Evolutionary conservation across 2,888 invertebrate species (phyloP).

Genomic region (Ichneumoninae sp.): DNA sequence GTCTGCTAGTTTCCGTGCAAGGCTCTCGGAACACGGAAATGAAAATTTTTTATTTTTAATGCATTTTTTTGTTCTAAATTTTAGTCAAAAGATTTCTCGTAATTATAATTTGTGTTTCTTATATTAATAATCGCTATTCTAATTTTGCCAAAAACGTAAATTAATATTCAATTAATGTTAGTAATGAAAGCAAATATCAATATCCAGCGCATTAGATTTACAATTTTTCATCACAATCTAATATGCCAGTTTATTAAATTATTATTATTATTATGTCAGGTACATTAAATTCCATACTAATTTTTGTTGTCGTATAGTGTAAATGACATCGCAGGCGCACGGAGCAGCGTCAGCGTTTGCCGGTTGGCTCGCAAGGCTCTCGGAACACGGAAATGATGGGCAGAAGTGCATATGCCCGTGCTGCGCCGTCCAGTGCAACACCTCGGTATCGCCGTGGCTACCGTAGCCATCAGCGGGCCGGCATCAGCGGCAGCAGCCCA

Average conservation of each 20-base stretch:
- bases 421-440: not conserved
- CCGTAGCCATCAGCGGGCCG: slow-evolving; percentile 64
- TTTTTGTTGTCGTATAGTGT: not conserved
- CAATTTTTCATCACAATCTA: no score
- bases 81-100: no score
- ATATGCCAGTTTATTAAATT: no score
- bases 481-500: slow-evolving; percentile 30
- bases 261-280: no score
- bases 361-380: slow-evolving; percentile 58
- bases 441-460: slow-evolving; percentile 8
- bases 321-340: not conserved
- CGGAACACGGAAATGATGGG: slow-evolving; percentile 81
- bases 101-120: no score
- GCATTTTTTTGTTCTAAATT: slow-evolving; percentile 6
- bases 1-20: no score
- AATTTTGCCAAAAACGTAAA: no score
- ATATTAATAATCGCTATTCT: no score
- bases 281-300: no score
- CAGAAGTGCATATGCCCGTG: slow-evolving; percentile 63
- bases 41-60: slow-evolving; percentile 48
- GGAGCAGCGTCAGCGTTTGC: slow-evolving; percentile 34
- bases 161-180: no score
- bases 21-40: slow-evolving; percentile 79
- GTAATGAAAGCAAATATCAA: no score
- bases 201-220: no score